Evolutionary conservation across 2,113 vertebrate species (phyloP), one percentile per base, ranked within the genome.

Genomic region (Elephantulus edwardii): DNA sequence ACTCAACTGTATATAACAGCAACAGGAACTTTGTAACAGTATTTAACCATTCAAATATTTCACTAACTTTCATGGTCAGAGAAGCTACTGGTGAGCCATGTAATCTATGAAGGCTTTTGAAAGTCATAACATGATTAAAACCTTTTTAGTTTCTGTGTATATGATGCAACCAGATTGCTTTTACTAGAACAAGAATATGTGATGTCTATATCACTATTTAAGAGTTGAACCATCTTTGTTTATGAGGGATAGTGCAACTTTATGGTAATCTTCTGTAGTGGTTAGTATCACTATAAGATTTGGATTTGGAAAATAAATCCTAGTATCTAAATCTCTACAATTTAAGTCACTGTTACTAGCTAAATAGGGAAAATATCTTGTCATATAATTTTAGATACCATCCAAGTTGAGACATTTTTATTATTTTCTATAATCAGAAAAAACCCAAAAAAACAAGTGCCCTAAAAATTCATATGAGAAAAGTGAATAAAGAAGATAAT

Each of bases 391-490:
- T 7, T 4, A 68, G 26, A 72, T 93, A 62, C 40, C 22, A 71
- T 42, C 20, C 8, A 76, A 35, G 19, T 44, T 44, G 52, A 77
- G 42, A 58, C 40, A 56, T 78, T 78, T 89, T 70, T 50, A 30
- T 28, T 72, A 54, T 90, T 89, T 79, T 86, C 44, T 24, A 81
- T 24, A 83, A 68, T 48, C 66, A 83, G 19, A 35, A 2, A 22
- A 14, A 50, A 81, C 86, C 70, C 71, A 88, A n/a, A n/a, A n/a
- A n/a, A n/a, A n/a, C 80, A 64, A 35, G 22, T 85, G 87, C 8
- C 42, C 46, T 46, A 28, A 72, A 72, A 72, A 72, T 8, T 46
- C 70, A 72, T 16, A 24, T 30, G 38, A 42, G 26, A 14, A 72
- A 28, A 7, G 12, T 44, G 26, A 28, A 40, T 44, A 26, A 44